These are phyloP conservation scores for Notechis scutatus DNA, from an alignment of 2,113 vertebrate species.

Conservation along the genomic window DNA sequence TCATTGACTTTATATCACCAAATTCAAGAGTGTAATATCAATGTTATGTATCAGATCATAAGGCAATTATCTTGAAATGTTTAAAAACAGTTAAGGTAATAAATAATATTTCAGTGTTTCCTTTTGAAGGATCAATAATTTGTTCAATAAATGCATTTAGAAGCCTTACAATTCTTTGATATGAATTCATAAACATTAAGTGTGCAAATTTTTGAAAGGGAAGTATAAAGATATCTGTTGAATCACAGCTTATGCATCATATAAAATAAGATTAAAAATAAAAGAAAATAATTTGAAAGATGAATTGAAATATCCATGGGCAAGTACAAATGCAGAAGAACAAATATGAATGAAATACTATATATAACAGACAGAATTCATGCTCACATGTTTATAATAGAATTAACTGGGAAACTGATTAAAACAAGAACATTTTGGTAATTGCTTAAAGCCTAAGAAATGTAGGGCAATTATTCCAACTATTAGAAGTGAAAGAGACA, in stretches of 20 bases:
- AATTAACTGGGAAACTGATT: background rate
- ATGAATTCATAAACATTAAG: background rate
- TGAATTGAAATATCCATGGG: background rate
- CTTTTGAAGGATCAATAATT: background rate
- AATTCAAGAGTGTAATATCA: background rate
- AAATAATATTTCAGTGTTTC: background rate
- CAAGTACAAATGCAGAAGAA: background rate
- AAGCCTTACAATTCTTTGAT: background rate
- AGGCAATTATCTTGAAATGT: background rate
- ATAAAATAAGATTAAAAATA: background rate
- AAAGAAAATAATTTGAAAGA: background rate
- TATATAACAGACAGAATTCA: background rate
- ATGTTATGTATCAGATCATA: background rate
- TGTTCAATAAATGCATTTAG: background rate
- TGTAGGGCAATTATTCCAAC: background rate
- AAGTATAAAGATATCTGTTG: background rate
- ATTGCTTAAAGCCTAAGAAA: background rate
- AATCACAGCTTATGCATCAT: background rate
- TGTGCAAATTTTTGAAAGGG: background rate
- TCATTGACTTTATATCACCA: background rate
- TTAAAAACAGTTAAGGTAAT: background rate
- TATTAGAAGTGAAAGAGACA: background rate
- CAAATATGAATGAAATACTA: background rate
- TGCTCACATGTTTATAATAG: background rate
- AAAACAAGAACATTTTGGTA: background rate